phyloP scores from a whole-genome alignment of 2,797 vertebrate genomes.

The Mormyrus proboscirostris region DNA sequence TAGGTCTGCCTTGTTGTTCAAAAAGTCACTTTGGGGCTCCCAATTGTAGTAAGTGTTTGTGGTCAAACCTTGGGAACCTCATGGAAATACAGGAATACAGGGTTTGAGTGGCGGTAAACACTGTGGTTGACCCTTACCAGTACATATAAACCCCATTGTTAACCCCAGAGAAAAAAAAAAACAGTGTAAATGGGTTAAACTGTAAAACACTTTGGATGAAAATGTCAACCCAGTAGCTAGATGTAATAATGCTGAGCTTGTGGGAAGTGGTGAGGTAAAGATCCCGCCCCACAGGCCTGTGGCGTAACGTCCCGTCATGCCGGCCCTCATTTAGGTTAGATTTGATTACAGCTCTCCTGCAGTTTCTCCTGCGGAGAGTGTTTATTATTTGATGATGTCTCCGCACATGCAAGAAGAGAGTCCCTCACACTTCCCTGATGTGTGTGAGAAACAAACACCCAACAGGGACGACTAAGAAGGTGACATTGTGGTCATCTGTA shows the following conservation, averaged over 20 bases:
- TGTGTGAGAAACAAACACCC: not conserved
- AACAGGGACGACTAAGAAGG: not conserved
- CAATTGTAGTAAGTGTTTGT: not conserved
- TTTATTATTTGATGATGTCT: slow-evolving; percentile 30
- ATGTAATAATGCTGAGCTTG: not conserved
- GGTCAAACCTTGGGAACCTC: not conserved
- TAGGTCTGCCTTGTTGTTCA: not conserved
- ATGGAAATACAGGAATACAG: not conserved
- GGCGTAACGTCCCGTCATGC: not conserved
- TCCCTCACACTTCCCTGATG: not conserved
- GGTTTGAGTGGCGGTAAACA: not conserved
- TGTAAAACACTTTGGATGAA: not conserved
- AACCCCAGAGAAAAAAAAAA: not conserved
- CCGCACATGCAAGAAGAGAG: slow-evolving; percentile 5
- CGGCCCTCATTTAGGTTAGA: not conserved
- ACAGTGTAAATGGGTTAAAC: not conserved
- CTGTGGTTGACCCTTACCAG: not conserved
- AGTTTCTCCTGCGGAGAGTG: slow-evolving; percentile 6
- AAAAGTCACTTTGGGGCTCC: not conserved
- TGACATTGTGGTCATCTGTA: not conserved
- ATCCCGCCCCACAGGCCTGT: not conserved
- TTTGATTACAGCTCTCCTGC: slow-evolving; percentile 27
- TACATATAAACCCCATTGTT: not conserved
- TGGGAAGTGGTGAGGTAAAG: not conserved
- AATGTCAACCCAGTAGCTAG: not conserved